Evolutionary conservation across 2,113 vertebrate genomes (phyloP), one percentile per base, ranked within the genome.

Genomic region (Tauraco erythrolophus): DNA sequence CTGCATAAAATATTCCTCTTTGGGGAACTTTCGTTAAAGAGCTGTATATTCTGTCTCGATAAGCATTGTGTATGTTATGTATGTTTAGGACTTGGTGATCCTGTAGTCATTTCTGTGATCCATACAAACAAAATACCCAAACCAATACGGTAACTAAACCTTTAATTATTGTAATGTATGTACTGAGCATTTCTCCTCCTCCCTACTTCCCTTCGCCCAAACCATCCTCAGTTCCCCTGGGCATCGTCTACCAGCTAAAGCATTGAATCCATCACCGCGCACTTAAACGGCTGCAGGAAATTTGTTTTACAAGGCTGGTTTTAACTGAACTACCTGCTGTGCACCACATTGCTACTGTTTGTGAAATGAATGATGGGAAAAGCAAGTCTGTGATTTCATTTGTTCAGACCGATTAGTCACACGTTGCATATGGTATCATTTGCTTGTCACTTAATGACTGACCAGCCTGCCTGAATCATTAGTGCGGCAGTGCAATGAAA

Each of bases 361-460:
- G 98, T 97, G 98, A 98, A 98, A 98, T 98, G 98, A 98, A 98
- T 98, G 98, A 98, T 98, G 98, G 98, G 98, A 97, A 94, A 95
- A 96, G 98, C 98, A 97, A 99, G 99, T 99, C 99, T 99, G 98
- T 99, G 99, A 99, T 99, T 99, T 99, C 99, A 99, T 99, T 98
- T 98, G 98, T 98, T 99, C 99, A 98, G 98, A 98, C 96, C 97
- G 97, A 98, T 98, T 98, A 98, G 98, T 98, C 98, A 98, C 98
- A 98, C 98, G 57, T 98, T 98, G 97, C 98, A 98, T 98, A 99
- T 98, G 98, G 98, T 99, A 99, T 99, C 99, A 99, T 99, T 99
- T 99, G 98, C 99, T 98, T 98, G 99, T 99, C 99, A 99, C 98
- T 98, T 99, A 99, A 99, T 99, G 98, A 99, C 98, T 99, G 99